phyloP scores from a whole-genome alignment of 2,888 invertebrate genomes.

The Pseudolycoriella hygida region DNA sequence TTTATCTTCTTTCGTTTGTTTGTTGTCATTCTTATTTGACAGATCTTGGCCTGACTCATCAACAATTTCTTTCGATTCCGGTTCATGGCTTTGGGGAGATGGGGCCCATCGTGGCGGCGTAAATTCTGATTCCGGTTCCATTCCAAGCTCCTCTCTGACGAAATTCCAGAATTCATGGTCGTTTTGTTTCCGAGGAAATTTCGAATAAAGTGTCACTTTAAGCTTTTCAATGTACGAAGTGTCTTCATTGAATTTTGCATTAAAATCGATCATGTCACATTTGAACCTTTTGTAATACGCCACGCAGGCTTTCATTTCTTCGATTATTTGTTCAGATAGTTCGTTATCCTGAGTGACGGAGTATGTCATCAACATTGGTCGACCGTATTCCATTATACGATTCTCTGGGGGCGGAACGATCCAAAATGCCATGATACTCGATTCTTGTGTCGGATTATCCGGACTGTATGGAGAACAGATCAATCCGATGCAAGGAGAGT shows the following conservation, averaged over 20 bases:
- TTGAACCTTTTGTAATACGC: conserved; percentile 61
- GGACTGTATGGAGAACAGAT: conserved; percentile 77
- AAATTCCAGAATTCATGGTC: conserved; percentile 64
- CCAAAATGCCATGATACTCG: conserved; percentile 78
- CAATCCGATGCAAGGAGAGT: conserved; percentile 81
- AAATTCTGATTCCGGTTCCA: conserved; percentile 52
- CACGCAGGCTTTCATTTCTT: conserved; percentile 70
- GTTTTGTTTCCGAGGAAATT: conserved; percentile 64
- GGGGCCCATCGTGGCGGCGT: conserved; percentile 28
- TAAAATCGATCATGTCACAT: conserved; percentile 46
- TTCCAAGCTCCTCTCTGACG: conserved; percentile 56
- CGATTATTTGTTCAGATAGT: conserved; percentile 61
- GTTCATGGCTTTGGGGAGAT: conserved; percentile 1
- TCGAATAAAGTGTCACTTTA: conserved; percentile 60
- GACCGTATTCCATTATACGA: conserved; percentile 78
- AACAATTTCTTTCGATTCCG: background rate
- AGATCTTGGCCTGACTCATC: background rate
- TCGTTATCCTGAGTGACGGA: conserved; percentile 71
- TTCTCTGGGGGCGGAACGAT: conserved; percentile 91
- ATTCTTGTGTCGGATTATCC: conserved; percentile 63
- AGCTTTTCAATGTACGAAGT: conserved; percentile 71
- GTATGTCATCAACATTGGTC: conserved; percentile 80
- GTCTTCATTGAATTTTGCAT: conserved; percentile 30
- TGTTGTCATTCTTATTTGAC: background rate
- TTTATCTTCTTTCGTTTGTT: conserved; percentile 11